A percentile compares a stretch with the other conserved stretches of the same genome.
Evolutionary conservation across 2,113 vertebrate species (phyloP).

Genomic region (Galeopterus variegatus): DNA sequence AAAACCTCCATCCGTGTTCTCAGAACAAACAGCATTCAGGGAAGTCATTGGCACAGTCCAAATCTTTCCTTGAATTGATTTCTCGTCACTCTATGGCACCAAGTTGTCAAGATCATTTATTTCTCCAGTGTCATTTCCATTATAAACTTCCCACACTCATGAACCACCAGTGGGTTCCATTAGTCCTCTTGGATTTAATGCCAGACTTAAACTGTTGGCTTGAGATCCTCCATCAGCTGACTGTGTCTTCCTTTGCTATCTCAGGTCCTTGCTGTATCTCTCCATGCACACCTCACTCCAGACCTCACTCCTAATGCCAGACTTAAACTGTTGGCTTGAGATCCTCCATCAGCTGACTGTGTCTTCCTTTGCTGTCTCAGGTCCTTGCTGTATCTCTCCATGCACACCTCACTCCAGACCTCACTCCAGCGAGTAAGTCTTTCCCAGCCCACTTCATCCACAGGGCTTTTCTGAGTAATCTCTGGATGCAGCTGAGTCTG

Average conservation of each 20-base stretch:
- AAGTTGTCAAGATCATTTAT: not conserved
- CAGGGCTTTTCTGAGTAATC: not conserved
- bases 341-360: not conserved
- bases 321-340: not conserved
- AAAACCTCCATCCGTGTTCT: not conserved
- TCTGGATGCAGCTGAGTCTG: rapidly evolving
- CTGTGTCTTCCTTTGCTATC: not conserved
- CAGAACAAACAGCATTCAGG: not conserved
- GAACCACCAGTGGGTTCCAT: not conserved
- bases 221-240: not conserved
- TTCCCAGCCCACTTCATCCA: not conserved
- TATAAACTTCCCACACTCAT: not conserved
- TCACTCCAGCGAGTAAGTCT: not conserved
- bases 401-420: not conserved
- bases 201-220: not conserved
- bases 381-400: not conserved
- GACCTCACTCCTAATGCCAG: not conserved
- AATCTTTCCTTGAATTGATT: not conserved
- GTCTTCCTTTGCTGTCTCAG: not conserved
- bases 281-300: rapidly evolving
- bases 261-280: not conserved
- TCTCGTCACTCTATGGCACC: not conserved
- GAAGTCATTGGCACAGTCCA: not conserved
- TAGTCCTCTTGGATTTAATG: not conserved
- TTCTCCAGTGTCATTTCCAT: not conserved